Conservation (phyloP, 2,113 vertebrate species). For the Pitta sordida region DNA sequence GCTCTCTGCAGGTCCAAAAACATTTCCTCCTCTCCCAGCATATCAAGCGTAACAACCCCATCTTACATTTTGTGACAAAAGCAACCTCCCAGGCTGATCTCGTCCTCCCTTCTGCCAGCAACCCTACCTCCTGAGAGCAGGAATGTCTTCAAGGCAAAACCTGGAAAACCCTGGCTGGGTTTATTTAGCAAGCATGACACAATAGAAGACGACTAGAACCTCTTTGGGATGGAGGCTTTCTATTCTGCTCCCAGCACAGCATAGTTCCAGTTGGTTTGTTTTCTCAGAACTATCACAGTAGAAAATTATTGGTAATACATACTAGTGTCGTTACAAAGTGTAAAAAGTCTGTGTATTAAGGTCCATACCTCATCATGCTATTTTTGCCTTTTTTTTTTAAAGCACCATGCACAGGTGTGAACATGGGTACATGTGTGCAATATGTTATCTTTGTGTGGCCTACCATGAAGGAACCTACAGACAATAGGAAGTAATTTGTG, state of each 20-base stretch:
- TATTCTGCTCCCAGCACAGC: background rate
- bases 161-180: background rate
- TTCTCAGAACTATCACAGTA: background rate
- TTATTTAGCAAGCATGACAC: background rate
- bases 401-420: background rate
- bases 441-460: background rate
- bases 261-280: background rate
- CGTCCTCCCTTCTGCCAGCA: background rate
- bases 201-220: background rate
- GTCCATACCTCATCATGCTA: background rate
- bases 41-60: background rate
- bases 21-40: background rate
- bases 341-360: background rate
- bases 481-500: background rate
- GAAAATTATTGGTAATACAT: background rate
- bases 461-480: background rate
- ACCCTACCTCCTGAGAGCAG: fast-evolving
- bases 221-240: background rate
- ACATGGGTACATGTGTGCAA: background rate
- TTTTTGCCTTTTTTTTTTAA: background rate
- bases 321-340: background rate
- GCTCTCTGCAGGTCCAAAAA: background rate
- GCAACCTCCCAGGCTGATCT: background rate
- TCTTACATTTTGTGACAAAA: background rate
- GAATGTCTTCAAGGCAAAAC: background rate